Base-by-base conservation (phyloP, 1,140 invertebrate species). In the Atopsyche davidsoni region DNA sequence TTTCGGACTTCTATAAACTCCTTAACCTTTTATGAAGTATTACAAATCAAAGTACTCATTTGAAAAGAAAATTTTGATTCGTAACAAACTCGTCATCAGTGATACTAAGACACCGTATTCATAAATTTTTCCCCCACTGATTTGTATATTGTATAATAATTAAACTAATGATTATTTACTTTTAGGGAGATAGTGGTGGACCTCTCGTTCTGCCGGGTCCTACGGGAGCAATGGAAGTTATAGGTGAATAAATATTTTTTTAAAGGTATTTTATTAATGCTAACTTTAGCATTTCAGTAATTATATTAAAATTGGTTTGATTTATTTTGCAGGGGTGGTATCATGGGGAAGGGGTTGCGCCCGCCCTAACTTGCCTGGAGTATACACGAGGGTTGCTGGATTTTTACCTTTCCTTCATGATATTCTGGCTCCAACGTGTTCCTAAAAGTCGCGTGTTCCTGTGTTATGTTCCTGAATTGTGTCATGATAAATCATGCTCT, bases 311-410 rank as follows among this genome's bases (percentile, higher is more conserved):
- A n/a, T n/a, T n/a, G n/a, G n/a, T n/a, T n/a, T 41, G 24, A 25
- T 13, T 39, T 55, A 13, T 51, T 41, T 56, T 72, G 58, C 63
- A 25, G 73, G 73, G 1, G 64, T 75, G 68, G 83, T 57, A 0
- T 86, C 84, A 0, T 87, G 81, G 79, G 86, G 85, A 1, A 66
- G 77, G 23, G 83, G 83, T 1, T 89, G 86, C 63, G 86, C 78
- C 0, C 64, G 77, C 28, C 67, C 75, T 10, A 75, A 79, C 39
- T 64, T 75, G 28, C 83, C 85, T 2, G 85, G 85, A 1, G 81
- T 87, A 3, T 89, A 89, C 57, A 78, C 81, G 0, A 70, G 80
- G 46, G 77, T 86, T 0, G 73, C 79, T 6, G 71, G 72, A 23
- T 85, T 77, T 59, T 46, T 76, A 1, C 40, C 45, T 4, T 57